These are phyloP conservation scores for Sternarchorhynchus goeldii DNA, from an alignment of 2,797 vertebrate species.

Conservation along the genomic window DNA sequence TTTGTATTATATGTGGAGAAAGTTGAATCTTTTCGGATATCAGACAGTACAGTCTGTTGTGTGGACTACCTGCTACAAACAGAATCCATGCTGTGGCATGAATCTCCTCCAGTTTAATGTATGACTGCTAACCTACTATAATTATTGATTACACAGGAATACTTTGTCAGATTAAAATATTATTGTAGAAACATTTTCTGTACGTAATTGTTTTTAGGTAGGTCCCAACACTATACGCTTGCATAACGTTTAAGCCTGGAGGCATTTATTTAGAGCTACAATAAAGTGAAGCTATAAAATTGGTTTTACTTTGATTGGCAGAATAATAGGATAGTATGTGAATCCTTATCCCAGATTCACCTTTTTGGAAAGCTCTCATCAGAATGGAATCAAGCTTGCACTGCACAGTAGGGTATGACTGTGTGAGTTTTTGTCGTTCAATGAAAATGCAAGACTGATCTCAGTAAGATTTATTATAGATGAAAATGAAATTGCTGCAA, in stretches of 20 bases:
- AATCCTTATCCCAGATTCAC: slow-evolving; percentile 1
- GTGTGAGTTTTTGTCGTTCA: background rate
- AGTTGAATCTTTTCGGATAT: slow-evolving; percentile 14
- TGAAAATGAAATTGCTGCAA: slow-evolving; percentile 1
- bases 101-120: background rate
- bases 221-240: background rate
- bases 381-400: background rate
- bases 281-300: slow-evolving; percentile 6
- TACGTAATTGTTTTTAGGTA: too few species aligned
- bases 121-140: too few species aligned
- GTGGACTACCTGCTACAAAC: background rate
- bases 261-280: background rate
- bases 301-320: background rate
- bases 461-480: slow-evolving; percentile 14
- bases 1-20: slow-evolving; percentile 37
- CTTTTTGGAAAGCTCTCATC: slow-evolving; percentile 9
- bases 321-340: slow-evolving; percentile 4
- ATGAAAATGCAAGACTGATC: background rate
- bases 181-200: too few species aligned
- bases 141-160: background rate
- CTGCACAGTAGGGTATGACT: background rate
- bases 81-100: background rate
- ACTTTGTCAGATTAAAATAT: too few species aligned
- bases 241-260: background rate
- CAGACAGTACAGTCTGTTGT: background rate